Evolutionary conservation across 2,113 vertebrate genomes (phyloP), one percentile per base, ranked within the genome.

Genomic region (Etia nguti): DNA sequence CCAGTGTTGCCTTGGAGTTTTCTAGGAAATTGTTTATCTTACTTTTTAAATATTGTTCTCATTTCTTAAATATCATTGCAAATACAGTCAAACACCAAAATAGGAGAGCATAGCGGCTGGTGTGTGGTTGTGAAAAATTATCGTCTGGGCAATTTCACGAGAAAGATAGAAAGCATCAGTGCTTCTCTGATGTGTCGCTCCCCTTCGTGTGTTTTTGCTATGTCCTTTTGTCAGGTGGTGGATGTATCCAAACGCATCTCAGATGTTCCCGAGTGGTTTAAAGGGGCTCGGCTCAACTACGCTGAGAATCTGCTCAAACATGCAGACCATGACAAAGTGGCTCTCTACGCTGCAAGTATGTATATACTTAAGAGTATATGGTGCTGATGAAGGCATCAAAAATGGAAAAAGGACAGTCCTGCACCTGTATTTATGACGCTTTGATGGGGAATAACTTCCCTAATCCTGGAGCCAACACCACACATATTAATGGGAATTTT

Each of bases 241-340:
- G 98, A 99, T 87, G 91, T 90, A 0, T 97, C 97, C 1, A 99
- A 98, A 93, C 95, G 93, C 1, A 97, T 99, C 8, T 96, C 97
- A 0, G 98, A 99, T 6, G 93, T 98, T 55, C 99, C 99, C 0
- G 98, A 99, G 86, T 99, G 99, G 99, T 99, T 99, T 90, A 96
- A 88, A 92, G 99, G 98, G 15, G 98, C 98, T 54, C 96, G 97
- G 0, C 95, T 99, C 8, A 99, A 99, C 97, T 99, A 98, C 1
- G 97, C 98, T 0, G 98, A 99, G 88, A 99, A 99, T 81, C 96
- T 99, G 8, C 96, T 99, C 52, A 97, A 95, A 87, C 98, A 98
- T 65, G 93, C 96, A 43, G 97, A 98, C 80, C 97, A 98, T 1
- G 98, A 99, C 92, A 98, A 97, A 91, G 97, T 98, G 4, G 99